Base-by-base conservation (phyloP, 30 jellyfish, hydroid and myxozoan genomes). In the Aurelia aurita region DNA sequence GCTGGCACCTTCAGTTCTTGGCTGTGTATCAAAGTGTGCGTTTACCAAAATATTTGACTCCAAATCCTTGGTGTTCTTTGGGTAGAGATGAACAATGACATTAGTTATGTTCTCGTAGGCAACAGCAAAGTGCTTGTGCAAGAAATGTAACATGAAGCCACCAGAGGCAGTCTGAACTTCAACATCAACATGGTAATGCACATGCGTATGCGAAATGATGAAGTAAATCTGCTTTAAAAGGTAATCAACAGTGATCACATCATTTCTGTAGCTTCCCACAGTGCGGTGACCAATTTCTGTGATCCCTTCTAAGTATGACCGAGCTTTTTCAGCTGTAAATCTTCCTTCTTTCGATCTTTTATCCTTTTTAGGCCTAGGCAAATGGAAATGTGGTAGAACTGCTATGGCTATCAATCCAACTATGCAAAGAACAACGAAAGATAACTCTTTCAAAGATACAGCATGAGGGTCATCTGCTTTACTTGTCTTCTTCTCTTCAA, bases 1-100 rank as follows among this genome's bases (percentile, higher is more conserved):
- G 58, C 98, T 89, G 19, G 98, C 99, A 27, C 99, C 99, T 61
- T 85, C 94, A 1, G 98, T 89, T 49, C 85, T 87, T 62, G 90
- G 86, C 44, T 84, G 97, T 10, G 99, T 68, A 57, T 95, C 99
- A 86, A 76, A 95, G 83, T 95, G 99, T 11, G 90, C 84, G 64
- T 95, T 95, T 47, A 87, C 55, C 70, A 95, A 62, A 23, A 95
- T 67, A 59, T 79, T 82, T 49, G 31, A 21, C 13, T 63, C 90
- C 13, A 72, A 63, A 16, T 69, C 82, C 31, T 46, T 86, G 28
- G 87, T 31, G 53, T 61, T 74, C 49, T 88, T 88, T 23, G 96
- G 91, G 72, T 95, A 80, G 27, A 94, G 61, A 69, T 94, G 94
- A 5, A 89, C 99, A 51, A 94, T 75, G 29, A 94, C 75, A 49